phyloP scores from a whole-genome alignment of 92 coral and sea anemone genomes.

The Siderastrea radians region DNA sequence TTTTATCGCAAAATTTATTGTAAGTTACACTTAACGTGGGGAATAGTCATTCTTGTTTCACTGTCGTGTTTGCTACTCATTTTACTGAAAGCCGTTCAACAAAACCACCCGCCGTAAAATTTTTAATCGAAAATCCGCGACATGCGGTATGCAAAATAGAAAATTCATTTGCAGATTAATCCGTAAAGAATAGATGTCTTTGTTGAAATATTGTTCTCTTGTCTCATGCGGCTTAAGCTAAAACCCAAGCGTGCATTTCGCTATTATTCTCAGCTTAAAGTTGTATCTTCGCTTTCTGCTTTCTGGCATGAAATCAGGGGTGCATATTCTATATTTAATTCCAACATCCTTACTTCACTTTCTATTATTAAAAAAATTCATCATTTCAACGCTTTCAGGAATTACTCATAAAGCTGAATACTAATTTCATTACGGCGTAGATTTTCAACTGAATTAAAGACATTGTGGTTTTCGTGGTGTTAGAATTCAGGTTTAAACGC shows the following conservation, averaged over 20 bases:
- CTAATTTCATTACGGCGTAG: slow-evolving; percentile 21
- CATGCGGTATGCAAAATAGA: background rate
- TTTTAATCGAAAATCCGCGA: slow-evolving; percentile 23
- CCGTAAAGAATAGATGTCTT: slow-evolving; percentile 1
- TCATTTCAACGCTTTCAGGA: slow-evolving; percentile 15
- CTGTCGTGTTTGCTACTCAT: background rate
- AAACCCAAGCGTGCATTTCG: background rate
- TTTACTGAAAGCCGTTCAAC: background rate
- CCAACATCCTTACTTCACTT: background rate
- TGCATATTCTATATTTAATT: background rate
- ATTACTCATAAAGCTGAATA: slow-evolving; percentile 22
- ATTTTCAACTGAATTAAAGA: background rate
- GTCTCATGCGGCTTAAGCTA: slow-evolving; percentile 12
- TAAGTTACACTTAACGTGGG: background rate
- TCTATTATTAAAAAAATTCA: slow-evolving; percentile 21
- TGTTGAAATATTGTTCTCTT: slow-evolving; percentile 8
- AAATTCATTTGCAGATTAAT: slow-evolving; percentile 22
- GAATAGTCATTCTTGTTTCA: background rate
- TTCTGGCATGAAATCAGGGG: background rate
- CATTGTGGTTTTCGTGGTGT: slow-evolving; percentile 25
- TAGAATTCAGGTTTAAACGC: slow-evolving; percentile 14
- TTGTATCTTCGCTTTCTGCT: background rate
- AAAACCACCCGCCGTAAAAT: slow-evolving; percentile 22
- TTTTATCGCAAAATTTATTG: background rate
- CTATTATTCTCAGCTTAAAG: slow-evolving; percentile 6